Evolutionary conservation across 2,797 vertebrate species (phyloP).

Genomic region (Esox masquinongy): DNA sequence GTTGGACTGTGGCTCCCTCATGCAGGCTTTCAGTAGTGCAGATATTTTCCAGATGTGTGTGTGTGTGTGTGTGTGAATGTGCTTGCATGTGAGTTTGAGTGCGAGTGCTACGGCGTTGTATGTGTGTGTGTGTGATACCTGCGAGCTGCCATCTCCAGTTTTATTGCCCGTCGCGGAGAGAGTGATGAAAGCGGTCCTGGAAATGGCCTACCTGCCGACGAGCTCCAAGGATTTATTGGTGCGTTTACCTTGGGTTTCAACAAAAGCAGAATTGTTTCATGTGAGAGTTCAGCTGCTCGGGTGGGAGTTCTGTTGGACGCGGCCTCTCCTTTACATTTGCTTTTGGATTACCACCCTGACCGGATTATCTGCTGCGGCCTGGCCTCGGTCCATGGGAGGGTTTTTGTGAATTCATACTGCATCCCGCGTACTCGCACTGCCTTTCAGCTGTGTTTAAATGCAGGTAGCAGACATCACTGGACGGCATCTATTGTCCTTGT

Average conservation of each 20-base stretch:
- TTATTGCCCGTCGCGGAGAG: slow-evolving; percentile 35
- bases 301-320: slow-evolving; percentile 28
- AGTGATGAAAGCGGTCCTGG: slow-evolving; percentile 50
- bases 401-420: neutral
- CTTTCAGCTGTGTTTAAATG: slow-evolving; percentile 1
- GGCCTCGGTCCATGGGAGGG: neutral
- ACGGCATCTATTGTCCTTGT: slow-evolving; percentile 28
- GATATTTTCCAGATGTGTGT: slow-evolving; percentile 65
- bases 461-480: neutral
- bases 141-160: slow-evolving; percentile 37
- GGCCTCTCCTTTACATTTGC: slow-evolving; percentile 49
- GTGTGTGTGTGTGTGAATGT: slow-evolving; percentile 23
- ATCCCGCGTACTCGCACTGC: neutral
- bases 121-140: slow-evolving; percentile 14
- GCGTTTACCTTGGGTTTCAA: slow-evolving; percentile 48
- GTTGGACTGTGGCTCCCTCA: slow-evolving; percentile 57
- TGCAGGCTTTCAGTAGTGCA: slow-evolving; percentile 43
- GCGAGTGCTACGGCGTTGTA: neutral
- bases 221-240: slow-evolving; percentile 44
- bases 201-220: slow-evolving; percentile 45
- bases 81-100: slow-evolving; percentile 25
- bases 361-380: slow-evolving; percentile 40
- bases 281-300: slow-evolving; percentile 36
- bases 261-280: slow-evolving; percentile 48
- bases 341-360: slow-evolving; percentile 52